Base-by-base conservation (phyloP, 2,888 invertebrate species). In the Anticlea derivata region DNA sequence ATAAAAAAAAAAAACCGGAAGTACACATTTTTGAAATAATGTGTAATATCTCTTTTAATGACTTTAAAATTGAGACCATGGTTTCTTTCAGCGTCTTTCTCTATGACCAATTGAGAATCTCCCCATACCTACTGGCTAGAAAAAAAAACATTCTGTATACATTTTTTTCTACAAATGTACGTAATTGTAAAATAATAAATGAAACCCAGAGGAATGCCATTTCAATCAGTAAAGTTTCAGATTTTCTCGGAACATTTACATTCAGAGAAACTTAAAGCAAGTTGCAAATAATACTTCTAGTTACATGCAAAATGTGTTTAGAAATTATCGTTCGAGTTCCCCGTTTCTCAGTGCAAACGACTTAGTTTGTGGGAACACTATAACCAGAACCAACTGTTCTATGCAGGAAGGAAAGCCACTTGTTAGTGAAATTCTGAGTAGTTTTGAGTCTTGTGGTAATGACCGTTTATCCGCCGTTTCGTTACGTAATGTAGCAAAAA, bases 401-500 rank as follows among this genome's bases (percentile, higher is more conserved):
- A 37, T 55, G 39, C 57, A 58, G 51, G 46, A 65, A 67, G 48
- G 67, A 70, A 66, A 70, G 62, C 59, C 60, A 61, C 58, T 65
- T 60, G 65, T 60, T 60, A 54, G 60, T 50, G 52, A 58, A 55
- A 60, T 60, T 65, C 61, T 57, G 57, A 60, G 58, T 62, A 61
- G 53, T 46, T 51, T 57, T 51, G 56, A 50, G 47, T 61, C 41
- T 61, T 68, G 75, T 75, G 80, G 73, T 78, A 82, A 80, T 80
- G 80, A 80, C 79, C 75, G 69, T 57, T 63, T 70, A 70, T 60
- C 55, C 61, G 63, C 66, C 75, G 65, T 77, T 70, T 71, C 71
- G 63, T 71, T 73, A 50, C 51, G 55, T 68, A 70, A 55, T 37
- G 41, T 48, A 41, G 45, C 50, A 54, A 50, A 55, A 57, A 55